Evolutionary conservation across 2,888 invertebrate species (phyloP).

Genomic region (Brachylomia viminalis): DNA sequence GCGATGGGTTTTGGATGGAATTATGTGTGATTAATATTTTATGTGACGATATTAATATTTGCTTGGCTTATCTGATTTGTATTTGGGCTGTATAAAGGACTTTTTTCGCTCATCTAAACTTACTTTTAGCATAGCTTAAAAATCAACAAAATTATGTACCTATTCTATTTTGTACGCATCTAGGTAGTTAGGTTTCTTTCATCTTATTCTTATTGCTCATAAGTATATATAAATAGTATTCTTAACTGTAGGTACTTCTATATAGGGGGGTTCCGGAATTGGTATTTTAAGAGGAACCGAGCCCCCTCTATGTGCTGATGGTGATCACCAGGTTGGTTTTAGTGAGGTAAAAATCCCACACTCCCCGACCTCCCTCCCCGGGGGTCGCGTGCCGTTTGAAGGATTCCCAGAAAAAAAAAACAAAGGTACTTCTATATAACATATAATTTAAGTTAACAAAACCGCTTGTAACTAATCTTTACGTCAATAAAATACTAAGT

Average conservation of each 20-base stretch:
- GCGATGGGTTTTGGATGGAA: slow-evolving; percentile 45
- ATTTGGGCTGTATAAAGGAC: neutral
- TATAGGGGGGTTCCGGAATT: too few species aligned
- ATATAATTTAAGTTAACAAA: slow-evolving; percentile 11
- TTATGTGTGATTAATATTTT: slow-evolving; percentile 50
- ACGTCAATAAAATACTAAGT: slow-evolving; percentile 16
- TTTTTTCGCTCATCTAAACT: neutral
- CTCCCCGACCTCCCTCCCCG: too few species aligned
- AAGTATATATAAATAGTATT: slow-evolving; percentile 1
- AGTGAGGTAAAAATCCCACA: too few species aligned
- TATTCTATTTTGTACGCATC: neutral
- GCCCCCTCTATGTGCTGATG: too few species aligned
- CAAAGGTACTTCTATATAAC: too few species aligned
- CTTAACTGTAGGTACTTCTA: neutral
- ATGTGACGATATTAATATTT: slow-evolving; percentile 11
- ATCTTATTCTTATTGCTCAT: neutral
- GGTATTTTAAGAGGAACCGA: too few species aligned
- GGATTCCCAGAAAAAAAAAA: too few species aligned
- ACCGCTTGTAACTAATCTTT: slow-evolving; percentile 10
- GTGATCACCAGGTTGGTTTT: too few species aligned
- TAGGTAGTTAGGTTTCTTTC: neutral
- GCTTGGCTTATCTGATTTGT: slow-evolving; percentile 6
- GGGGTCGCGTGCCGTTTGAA: too few species aligned
- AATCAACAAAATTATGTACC: too few species aligned
- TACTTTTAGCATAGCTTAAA: neutral